Evolutionary conservation across 2,797 vertebrate species (phyloP).

Genomic region (Bradypodion pumilum): DNA sequence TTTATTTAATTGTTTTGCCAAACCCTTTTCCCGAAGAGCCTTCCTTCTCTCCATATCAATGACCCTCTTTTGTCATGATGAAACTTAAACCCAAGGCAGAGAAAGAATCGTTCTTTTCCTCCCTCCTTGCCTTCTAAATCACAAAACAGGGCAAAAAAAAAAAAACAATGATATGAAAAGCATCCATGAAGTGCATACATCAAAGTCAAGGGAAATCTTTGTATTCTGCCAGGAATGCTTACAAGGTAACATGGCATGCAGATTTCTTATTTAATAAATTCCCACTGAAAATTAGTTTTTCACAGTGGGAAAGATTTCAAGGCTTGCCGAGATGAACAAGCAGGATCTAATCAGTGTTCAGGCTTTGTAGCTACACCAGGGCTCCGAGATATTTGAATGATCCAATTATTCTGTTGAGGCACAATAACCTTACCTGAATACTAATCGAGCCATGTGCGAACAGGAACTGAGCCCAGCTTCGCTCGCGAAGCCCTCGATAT

Average conservation of each 20-base stretch:
- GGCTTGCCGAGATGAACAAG: constrained; percentile 78
- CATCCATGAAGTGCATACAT: constrained; percentile 68
- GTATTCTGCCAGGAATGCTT: constrained; percentile 73
- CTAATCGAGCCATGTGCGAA: constrained; percentile 73
- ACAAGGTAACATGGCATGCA: constrained; percentile 81
- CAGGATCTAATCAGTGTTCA: constrained; percentile 83
- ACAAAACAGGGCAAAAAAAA: constrained; percentile 47
- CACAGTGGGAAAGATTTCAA: constrained; percentile 85
- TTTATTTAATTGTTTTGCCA: background rate
- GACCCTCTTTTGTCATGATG: background rate
- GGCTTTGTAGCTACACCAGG: constrained; percentile 83
- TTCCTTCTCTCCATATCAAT: background rate
- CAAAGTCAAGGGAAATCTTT: constrained; percentile 78
- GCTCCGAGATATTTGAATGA: constrained; percentile 80
- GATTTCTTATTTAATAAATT: constrained; percentile 87
- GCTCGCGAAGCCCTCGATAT: constrained; percentile 72
- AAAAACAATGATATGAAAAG: constrained; percentile 62
- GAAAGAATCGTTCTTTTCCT: too few relatives aligned
- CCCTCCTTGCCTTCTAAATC: constrained; percentile 42
- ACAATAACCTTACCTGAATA: constrained; percentile 79
- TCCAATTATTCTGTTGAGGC: constrained; percentile 82
- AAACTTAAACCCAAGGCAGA: too few relatives aligned
- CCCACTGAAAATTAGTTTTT: constrained; percentile 86
- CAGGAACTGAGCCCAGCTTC: constrained; percentile 69
- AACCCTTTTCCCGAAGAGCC: background rate